These are phyloP conservation scores for Helicolenus hilgendorfi DNA, from an alignment of 2,797 vertebrate species.

Conservation along the genomic window DNA sequence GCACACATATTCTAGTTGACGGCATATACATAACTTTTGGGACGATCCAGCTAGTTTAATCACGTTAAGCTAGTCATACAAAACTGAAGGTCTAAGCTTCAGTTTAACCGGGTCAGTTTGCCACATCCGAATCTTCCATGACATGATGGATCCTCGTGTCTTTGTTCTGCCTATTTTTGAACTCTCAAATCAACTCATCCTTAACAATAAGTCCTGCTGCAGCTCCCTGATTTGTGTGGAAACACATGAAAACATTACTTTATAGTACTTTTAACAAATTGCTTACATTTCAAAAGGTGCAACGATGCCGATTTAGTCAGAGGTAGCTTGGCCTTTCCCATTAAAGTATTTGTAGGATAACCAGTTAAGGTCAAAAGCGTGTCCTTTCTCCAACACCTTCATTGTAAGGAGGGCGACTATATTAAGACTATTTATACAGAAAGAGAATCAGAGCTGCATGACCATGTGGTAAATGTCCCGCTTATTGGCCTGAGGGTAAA, in stretches of 20 bases:
- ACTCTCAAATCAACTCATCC: neutral
- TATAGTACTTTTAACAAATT: neutral
- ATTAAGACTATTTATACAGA: conserved; percentile 75
- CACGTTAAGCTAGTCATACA: neutral
- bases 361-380: conserved; percentile 67
- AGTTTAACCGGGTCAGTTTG: neutral
- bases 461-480: conserved; percentile 70
- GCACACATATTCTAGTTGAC: neutral
- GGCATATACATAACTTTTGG: neutral
- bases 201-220: neutral
- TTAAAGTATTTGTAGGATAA: conserved; percentile 46
- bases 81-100: neutral
- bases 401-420: conserved; percentile 77
- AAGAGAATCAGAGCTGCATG: conserved; percentile 59
- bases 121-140: neutral
- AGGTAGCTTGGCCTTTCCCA: conserved; percentile 19
- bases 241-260: neutral
- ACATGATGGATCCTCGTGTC: neutral
- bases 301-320: neutral
- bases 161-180: neutral
- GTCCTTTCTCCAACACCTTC: conserved; percentile 69
- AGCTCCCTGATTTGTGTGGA: neutral
- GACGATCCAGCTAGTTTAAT: neutral
- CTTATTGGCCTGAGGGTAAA: conserved; percentile 76
- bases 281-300: neutral